phyloP scores from a whole-genome alignment of 2,113 vertebrate species.

The Ramphastos sulfuratus region DNA sequence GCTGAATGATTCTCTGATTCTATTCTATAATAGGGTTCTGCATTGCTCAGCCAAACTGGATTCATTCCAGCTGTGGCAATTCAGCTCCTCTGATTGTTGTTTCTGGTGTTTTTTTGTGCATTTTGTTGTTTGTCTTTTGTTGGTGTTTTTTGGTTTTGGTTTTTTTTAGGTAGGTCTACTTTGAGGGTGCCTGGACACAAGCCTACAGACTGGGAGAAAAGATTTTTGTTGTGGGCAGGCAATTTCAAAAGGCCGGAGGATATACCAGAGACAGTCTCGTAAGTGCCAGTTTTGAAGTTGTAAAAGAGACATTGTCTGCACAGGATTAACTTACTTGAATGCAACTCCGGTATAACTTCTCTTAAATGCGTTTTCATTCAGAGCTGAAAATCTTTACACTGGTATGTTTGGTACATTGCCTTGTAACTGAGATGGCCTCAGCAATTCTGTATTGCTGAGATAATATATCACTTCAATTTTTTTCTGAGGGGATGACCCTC shows the following conservation, averaged over 20 bases:
- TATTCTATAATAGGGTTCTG: not conserved
- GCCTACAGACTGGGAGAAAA: conserved; percentile 84
- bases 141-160: too few relatives aligned
- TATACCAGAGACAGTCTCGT: conserved; percentile 90
- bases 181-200: conserved; percentile 82
- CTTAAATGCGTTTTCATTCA: not conserved
- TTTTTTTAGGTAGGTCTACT: not conserved
- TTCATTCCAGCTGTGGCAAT: not conserved
- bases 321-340: not conserved
- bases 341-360: not conserved
- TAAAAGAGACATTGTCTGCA: not conserved
- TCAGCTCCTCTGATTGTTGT: not conserved
- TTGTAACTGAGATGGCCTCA: not conserved
- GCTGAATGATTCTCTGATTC: too few relatives aligned
- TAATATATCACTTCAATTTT: not conserved
- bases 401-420: not conserved
- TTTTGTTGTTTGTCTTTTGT: not conserved
- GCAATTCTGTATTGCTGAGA: not conserved
- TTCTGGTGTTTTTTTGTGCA: not conserved
- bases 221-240: conserved; percentile 87
- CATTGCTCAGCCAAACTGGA: not conserved
- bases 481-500: not conserved
- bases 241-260: conserved; percentile 88
- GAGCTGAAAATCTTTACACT: not conserved
- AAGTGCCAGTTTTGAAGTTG: conserved; percentile 70